Conservation (phyloP, 2,797 vertebrate genomes). For the Chaunax sp. region DNA sequence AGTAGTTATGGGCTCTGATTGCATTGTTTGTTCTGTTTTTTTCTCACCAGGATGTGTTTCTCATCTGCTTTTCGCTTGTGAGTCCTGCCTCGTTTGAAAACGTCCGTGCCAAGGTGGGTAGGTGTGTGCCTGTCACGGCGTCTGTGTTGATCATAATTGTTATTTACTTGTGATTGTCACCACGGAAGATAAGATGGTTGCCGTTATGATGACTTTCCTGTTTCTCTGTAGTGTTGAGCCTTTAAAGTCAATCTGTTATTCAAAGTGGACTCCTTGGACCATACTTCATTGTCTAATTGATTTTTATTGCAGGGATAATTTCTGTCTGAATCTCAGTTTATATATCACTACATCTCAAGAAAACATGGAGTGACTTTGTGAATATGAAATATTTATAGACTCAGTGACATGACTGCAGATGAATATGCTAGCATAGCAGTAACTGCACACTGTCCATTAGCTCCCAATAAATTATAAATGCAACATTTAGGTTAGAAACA, state of each 20-base stretch:
- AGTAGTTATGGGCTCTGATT: slow-evolving; percentile 34
- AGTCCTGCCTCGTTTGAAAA: slow-evolving; percentile 99
- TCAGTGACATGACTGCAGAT: background rate
- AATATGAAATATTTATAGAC: background rate
- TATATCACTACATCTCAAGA: background rate
- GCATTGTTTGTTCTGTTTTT: slow-evolving; percentile 20
- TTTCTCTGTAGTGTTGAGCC: too few relatives aligned
- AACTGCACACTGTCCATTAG: slow-evolving; percentile 1
- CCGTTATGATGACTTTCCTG: background rate
- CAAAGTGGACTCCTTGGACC: background rate
- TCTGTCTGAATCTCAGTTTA: background rate
- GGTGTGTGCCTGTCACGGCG: background rate
- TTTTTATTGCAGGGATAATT: background rate
- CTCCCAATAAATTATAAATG: slow-evolving; percentile 2
- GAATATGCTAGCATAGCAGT: background rate
- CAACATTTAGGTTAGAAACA: background rate
- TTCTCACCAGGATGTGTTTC: slow-evolving; percentile 91
- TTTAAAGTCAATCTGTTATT: background rate
- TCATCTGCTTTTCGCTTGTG: slow-evolving; percentile 99
- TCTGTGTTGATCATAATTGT: background rate
- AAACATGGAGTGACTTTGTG: background rate
- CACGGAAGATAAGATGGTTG: background rate
- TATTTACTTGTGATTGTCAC: background rate
- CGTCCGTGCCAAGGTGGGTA: slow-evolving; percentile 87
- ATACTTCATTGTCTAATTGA: background rate